Evolutionary conservation across 2,797 vertebrate genomes (phyloP), one percentile per base, ranked within the genome.

Genomic region (Oreonectes daqikongensis): DNA sequence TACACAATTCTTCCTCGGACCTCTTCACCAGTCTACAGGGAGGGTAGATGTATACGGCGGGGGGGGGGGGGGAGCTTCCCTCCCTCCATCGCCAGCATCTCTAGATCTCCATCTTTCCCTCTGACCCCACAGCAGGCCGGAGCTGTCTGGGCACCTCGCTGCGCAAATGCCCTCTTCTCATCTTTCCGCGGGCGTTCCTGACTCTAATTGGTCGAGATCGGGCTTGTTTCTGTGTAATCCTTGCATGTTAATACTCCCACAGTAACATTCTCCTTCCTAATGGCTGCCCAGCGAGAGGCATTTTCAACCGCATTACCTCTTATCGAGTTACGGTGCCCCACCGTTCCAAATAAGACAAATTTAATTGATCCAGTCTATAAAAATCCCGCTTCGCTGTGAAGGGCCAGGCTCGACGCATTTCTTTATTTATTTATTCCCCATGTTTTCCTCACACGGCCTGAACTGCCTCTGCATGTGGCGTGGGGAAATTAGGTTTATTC

Each of bases 291-390:
- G 95, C 90, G 77, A 93, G 95, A 93, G 91, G 90, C 91, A 89
- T 94, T 95, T 96, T 94, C 93, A 95, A 97, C 94, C 93, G 91
- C 94, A 95, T 96, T 96, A 93, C 91, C 91, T 93, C 93, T 96
- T 94, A 97, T 96, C 94, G 94, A 96, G 95, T 98, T 96, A 96
- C 90, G 88, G 93, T 93, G 93, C 95, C 94, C 95, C 94, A 94
- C 94, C 93, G 93, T 94, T 94, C 91, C 94, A 95, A 96, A 96
- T 95, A 95, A 96, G 93, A 94, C 95, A 95, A 95, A 96, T 97
- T 93, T 95, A 96, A 97, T 96, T 94, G 95, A 94, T 95, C 94
- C 90, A 92, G 94, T 94, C 94, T 95, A 95, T 85, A 90, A 93
- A 94, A 94, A 92, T 90, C 89, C 87, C 72, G 81, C 82, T 84